A percentile compares a stretch with the other conserved stretches of the same genome.
Conservation (phyloP, 2,888 invertebrate species). For the Netelia virgata region DNA sequence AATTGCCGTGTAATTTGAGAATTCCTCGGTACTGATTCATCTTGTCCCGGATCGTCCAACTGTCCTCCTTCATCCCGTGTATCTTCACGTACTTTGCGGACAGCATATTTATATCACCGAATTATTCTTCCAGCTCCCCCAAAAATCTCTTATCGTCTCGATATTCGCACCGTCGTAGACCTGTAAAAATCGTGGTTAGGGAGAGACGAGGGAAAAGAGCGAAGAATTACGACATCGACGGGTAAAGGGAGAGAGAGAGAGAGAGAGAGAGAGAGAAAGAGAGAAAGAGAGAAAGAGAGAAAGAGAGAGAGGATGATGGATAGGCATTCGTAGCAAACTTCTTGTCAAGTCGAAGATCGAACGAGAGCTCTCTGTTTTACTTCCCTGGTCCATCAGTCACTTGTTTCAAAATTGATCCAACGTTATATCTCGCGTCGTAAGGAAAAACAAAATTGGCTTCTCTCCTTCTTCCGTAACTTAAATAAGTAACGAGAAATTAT, state of each 20-base stretch:
- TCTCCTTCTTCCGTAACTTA: neutral
- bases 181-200: constrained; percentile 41
- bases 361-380: constrained; percentile 43
- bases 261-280: neutral
- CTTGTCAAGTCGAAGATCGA: constrained; percentile 63
- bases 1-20: constrained; percentile 88
- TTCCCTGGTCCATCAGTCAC: constrained; percentile 34
- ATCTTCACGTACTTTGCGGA: constrained; percentile 83
- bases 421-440: neutral
- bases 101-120: constrained; percentile 70
- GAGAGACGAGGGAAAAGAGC: constrained; percentile 4
- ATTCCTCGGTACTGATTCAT: constrained; percentile 89
- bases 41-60: constrained; percentile 89
- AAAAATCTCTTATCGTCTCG: constrained; percentile 27
- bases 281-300: neutral
- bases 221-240: neutral
- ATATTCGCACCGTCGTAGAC: neutral
- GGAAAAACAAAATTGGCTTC: neutral
- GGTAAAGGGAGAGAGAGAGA: neutral
- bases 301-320: constrained; percentile 54
- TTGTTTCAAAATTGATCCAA: constrained; percentile 32
- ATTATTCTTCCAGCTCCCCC: constrained; percentile 5
- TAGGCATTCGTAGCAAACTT: constrained; percentile 58
- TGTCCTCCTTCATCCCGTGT: constrained; percentile 88
- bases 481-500: too few species aligned